Conservation (phyloP, 2,113 vertebrate species). For the Pluvianellus socialis region DNA sequence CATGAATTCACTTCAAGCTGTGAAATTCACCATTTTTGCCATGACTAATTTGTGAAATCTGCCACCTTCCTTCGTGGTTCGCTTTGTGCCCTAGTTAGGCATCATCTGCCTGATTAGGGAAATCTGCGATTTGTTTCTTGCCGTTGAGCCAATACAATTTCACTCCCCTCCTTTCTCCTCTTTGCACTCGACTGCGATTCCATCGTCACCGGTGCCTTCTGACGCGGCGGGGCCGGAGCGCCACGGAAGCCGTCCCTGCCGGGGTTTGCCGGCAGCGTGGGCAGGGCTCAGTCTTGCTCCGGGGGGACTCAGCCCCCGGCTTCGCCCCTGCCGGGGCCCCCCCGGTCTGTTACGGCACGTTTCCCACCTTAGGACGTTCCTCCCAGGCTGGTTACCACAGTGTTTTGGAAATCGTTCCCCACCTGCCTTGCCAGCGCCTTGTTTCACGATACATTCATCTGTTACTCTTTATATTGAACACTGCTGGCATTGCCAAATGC, state of each 20-base stretch:
- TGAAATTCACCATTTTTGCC: slow-evolving; percentile 65
- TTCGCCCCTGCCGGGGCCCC: neutral
- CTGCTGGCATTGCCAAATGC: slow-evolving; percentile 43
- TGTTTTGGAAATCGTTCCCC: slow-evolving; percentile 18
- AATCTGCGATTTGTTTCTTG: neutral
- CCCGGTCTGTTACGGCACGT: neutral
- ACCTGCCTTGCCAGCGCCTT: slow-evolving; percentile 44
- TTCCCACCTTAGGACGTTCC: neutral
- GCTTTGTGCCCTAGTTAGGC: slow-evolving; percentile 9
- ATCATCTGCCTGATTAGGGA: neutral
- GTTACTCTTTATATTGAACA: slow-evolving; percentile 24
- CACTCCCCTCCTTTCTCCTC: neutral
- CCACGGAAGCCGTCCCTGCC: neutral
- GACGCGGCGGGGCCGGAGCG: neutral
- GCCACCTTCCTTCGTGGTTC: slow-evolving; percentile 32
- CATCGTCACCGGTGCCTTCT: neutral
- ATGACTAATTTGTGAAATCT: slow-evolving; percentile 57
- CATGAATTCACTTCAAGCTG: slow-evolving; percentile 42
- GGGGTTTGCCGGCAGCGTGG: rapidly evolving
- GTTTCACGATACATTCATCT: neutral
- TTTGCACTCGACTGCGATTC: neutral
- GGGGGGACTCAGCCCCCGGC: neutral
- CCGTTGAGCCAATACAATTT: neutral
- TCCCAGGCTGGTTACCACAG: neutral
- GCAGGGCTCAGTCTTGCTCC: neutral